Conservation (phyloP, 2,888 invertebrate species). For the Pyralis farinalis region DNA sequence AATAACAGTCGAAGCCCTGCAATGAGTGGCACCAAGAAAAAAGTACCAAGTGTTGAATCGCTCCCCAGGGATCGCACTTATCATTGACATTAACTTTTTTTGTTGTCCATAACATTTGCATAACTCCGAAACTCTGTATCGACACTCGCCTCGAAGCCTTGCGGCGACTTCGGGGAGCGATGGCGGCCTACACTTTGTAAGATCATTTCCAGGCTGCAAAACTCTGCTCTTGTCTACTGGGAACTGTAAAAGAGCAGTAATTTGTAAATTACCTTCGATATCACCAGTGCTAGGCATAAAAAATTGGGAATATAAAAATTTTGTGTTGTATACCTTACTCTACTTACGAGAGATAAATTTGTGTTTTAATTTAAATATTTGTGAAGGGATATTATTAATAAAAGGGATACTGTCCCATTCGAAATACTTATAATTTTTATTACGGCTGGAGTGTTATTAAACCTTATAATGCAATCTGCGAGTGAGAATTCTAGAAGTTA, state of each 20-base stretch:
- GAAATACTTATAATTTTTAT: no score
- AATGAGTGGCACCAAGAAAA: constrained; percentile 39
- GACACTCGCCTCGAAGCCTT: constrained; percentile 53
- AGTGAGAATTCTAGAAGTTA: no score
- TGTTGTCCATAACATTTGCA: constrained; percentile 81
- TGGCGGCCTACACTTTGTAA: constrained; percentile 68
- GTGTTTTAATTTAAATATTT: no score
- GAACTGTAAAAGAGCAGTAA: constrained; percentile 51
- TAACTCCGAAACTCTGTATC: constrained; percentile 72
- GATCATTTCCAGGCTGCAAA: constrained; percentile 73
- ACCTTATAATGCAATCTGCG: no score
- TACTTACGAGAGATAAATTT: no score
- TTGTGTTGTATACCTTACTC: no score
- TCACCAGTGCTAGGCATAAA: constrained; percentile 23
- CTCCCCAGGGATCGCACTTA: constrained; percentile 69
- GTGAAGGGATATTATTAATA: no score
- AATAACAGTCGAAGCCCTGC: constrained; percentile 32
- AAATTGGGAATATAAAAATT: constrained; percentile 53
- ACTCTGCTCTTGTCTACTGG: constrained; percentile 52
- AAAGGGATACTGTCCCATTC: no score
- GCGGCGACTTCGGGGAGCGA: constrained; percentile 58
- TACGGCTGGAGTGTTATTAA: no score
- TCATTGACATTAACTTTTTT: constrained; percentile 79
- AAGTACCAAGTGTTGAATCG: constrained; percentile 50
- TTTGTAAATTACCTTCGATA: constrained; percentile 57